Evolutionary conservation across 1,140 invertebrate genomes (phyloP).

Genomic region (Panagrolaimus sp.): DNA sequence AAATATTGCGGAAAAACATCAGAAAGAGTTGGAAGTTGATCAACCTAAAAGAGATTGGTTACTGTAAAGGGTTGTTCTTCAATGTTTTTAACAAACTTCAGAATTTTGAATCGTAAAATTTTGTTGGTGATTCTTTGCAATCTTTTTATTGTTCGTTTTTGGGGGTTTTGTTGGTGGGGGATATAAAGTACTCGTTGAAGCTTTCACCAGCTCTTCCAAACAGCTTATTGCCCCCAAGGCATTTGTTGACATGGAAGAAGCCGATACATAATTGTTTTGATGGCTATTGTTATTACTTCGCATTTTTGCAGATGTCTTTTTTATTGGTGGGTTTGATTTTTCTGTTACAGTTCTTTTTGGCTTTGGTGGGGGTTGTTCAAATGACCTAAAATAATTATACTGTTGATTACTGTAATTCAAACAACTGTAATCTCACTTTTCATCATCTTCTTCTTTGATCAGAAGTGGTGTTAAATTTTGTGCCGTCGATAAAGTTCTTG

Average conservation of each 20-base stretch:
- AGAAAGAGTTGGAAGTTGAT: background rate
- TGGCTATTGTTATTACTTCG: background rate
- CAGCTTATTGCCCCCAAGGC: constrained; percentile 3
- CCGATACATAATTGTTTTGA: background rate
- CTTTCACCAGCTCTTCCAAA: constrained; percentile 4
- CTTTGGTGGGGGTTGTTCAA: too few relatives aligned
- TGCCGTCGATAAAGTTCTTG: background rate
- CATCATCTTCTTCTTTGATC: constrained; percentile 2
- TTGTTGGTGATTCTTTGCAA: background rate
- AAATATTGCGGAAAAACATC: constrained; percentile 2
- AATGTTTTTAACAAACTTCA: background rate
- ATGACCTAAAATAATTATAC: background rate
- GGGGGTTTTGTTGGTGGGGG: background rate
- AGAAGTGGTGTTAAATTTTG: background rate
- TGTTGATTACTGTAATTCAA: background rate
- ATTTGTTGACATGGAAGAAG: background rate
- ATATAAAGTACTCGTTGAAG: constrained; percentile 1
- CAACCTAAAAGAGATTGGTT: background rate
- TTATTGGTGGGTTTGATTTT: too few relatives aligned
- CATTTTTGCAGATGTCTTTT: background rate
- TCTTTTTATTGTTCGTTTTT: background rate
- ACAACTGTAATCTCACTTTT: background rate
- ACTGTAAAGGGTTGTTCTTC: background rate
- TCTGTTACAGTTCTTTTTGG: too few relatives aligned
- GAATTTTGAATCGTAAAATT: background rate